Conservation (phyloP, 2,888 invertebrate genomes). For the Diplazon laetatorius region DNA sequence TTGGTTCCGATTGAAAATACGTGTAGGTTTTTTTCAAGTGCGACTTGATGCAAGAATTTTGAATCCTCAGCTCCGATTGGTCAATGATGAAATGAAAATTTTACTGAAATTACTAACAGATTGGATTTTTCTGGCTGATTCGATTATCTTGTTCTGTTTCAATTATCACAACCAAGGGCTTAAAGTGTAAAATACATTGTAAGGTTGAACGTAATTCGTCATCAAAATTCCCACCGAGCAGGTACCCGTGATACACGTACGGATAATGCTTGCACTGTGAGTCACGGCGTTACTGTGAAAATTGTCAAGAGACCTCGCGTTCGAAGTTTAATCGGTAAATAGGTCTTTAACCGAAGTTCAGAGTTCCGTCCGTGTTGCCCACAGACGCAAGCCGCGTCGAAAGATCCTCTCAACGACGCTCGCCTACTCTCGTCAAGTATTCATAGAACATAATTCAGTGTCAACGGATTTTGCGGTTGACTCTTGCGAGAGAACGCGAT, state of each 20-base stretch:
- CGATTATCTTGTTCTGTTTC: too few relatives aligned
- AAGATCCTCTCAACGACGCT: slow-evolving; percentile 1
- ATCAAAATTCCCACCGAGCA: too few relatives aligned
- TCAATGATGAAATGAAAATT: too few relatives aligned
- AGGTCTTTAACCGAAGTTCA: slow-evolving; percentile 25
- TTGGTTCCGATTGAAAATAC: not conserved
- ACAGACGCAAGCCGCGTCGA: slow-evolving; percentile 15
- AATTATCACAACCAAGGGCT: not conserved
- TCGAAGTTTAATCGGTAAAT: slow-evolving; percentile 35
- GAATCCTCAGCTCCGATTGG: too few relatives aligned
- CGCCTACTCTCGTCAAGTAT: slow-evolving; percentile 44
- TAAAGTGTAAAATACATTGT: not conserved
- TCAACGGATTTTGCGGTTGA: slow-evolving; percentile 52
- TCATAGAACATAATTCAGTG: slow-evolving; percentile 55
- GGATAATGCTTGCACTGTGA: not conserved
- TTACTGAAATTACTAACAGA: too few relatives aligned
- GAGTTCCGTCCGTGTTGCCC: not conserved
- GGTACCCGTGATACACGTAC: not conserved
- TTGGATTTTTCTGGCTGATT: too few relatives aligned
- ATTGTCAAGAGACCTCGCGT: slow-evolving; percentile 3
- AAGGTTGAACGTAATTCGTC: not conserved
- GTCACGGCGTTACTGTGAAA: not conserved
- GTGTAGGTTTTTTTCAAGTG: too few relatives aligned
- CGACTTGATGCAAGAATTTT: too few relatives aligned
- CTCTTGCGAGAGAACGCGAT: slow-evolving; percentile 1